Conservation (phyloP, 2,888 invertebrate genomes). For the Epistrophella euchroma region DNA sequence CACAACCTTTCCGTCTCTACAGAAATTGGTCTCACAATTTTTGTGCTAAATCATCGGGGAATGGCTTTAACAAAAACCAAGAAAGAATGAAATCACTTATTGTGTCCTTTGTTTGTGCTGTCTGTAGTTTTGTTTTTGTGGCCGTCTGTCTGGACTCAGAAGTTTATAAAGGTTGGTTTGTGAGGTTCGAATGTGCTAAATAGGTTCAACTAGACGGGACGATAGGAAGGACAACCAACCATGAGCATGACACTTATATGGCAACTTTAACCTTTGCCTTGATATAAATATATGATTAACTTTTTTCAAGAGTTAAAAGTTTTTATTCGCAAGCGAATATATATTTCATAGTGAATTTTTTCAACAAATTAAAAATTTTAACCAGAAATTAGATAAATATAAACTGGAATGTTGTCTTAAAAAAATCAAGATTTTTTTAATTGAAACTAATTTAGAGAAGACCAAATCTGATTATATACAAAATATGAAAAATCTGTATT, state of each 20-base stretch:
- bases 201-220: not conserved
- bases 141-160: conserved; percentile 34
- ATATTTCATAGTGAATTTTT: too few relatives aligned
- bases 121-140: conserved; percentile 32
- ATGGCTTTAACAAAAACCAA: conserved; percentile 45
- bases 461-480: too few relatives aligned
- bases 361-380: too few relatives aligned
- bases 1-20: conserved; percentile 28
- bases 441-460: too few relatives aligned
- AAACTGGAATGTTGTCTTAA: too few relatives aligned
- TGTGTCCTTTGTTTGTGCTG: conserved; percentile 63
- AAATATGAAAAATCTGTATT: too few relatives aligned
- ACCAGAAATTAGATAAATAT: too few relatives aligned
- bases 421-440: too few relatives aligned
- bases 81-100: conserved; percentile 62
- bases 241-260: not conserved
- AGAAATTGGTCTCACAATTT: conserved; percentile 70
- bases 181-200: not conserved
- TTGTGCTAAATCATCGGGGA: conserved; percentile 69
- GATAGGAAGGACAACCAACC: not conserved
- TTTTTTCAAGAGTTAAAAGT: not conserved
- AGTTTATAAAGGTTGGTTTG: conserved; percentile 36
- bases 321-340: too few relatives aligned
- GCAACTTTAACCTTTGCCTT: not conserved
- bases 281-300: not conserved